These are phyloP conservation scores for Pipra filicauda DNA, from an alignment of 2,113 vertebrate species.

Conservation along the genomic window DNA sequence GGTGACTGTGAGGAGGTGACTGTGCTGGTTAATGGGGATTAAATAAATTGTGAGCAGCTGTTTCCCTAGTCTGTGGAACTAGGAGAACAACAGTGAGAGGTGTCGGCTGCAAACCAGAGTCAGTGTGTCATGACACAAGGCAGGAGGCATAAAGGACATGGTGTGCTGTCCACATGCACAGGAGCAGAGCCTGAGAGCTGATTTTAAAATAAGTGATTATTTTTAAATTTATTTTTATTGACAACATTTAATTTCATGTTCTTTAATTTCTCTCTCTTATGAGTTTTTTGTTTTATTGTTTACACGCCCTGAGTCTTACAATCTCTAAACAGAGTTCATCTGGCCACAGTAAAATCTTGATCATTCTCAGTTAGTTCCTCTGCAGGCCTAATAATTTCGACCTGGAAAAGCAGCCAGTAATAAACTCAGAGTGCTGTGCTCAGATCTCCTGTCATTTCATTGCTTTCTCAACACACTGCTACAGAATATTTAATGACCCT, in stretches of 20 bases:
- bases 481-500: background rate
- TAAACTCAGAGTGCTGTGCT: background rate
- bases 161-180: background rate
- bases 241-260: background rate
- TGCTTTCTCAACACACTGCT: background rate
- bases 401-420: background rate
- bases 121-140: background rate
- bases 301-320: background rate
- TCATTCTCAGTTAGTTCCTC: background rate
- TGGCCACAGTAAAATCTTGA: background rate
- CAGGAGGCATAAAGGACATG: background rate
- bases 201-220: background rate
- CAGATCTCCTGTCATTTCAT: background rate
- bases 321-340: background rate
- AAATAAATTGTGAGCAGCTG: constrained; percentile 23
- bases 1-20: background rate
- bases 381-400: background rate
- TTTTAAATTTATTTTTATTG: background rate
- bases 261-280: background rate
- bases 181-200: background rate
- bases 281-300: background rate
- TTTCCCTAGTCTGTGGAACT: background rate
- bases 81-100: background rate
- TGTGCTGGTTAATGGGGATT: background rate
- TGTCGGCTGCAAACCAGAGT: background rate